Evolutionary conservation across 1,140 invertebrate genomes (phyloP).

Genomic region (Sinonovacula constricta): DNA sequence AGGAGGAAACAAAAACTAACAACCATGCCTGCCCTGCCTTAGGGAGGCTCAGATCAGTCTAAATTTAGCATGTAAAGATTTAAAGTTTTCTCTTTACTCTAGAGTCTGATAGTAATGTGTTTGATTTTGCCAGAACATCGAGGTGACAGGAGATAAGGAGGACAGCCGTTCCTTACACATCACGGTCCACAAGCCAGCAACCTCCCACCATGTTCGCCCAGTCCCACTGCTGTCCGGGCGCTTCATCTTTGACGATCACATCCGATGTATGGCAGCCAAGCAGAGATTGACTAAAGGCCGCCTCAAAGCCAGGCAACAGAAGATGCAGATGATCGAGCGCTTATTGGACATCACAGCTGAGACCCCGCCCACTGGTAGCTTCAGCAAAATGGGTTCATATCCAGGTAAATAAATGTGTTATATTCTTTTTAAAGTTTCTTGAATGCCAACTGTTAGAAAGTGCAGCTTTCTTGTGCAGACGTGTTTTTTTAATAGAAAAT

Average conservation of each 20-base stretch:
- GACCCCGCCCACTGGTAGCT: constrained; percentile 50
- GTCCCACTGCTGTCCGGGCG: constrained; percentile 90
- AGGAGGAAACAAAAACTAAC: no score
- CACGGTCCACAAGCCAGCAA: constrained; percentile 91
- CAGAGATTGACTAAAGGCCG: constrained; percentile 90
- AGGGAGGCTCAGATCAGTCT: no score
- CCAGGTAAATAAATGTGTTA: constrained; percentile 70
- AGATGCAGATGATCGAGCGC: constrained; percentile 94
- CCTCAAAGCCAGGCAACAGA: constrained; percentile 88
- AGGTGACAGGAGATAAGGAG: constrained; percentile 93
- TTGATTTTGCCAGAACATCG: constrained; percentile 83
- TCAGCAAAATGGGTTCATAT: constrained; percentile 57
- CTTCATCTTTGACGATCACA: constrained; percentile 99
- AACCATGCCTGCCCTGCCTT: no score
- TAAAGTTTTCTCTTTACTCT: no score
- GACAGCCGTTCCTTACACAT: constrained; percentile 97
- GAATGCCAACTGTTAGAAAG: no score
- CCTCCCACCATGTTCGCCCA: constrained; percentile 69
- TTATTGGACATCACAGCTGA: constrained; percentile 88
- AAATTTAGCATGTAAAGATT: no score
- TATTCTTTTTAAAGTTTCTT: no score
- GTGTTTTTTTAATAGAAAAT: no score
- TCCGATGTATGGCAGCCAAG: constrained; percentile 95
- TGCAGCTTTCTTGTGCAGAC: no score
- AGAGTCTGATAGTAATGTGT: no score